These are phyloP conservation scores for Callocephalon fimbriatum DNA, from an alignment of 2,113 vertebrate genomes.

Conservation along the genomic window DNA sequence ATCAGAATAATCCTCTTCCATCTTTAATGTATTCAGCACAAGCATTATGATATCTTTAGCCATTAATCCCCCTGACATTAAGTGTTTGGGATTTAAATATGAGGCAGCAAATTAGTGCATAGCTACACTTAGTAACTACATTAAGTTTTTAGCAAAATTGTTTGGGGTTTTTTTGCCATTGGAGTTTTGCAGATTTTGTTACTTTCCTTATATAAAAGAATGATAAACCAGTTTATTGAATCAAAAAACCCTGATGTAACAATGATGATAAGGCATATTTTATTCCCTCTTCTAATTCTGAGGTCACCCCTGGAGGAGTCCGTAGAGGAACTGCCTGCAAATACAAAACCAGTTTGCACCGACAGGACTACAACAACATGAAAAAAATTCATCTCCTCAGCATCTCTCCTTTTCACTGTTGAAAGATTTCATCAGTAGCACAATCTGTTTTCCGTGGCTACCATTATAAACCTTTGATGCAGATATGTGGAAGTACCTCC, in stretches of 20 bases:
- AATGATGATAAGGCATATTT: not conserved
- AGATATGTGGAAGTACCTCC: not conserved
- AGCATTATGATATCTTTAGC: constrained; percentile 1
- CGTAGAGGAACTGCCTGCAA: not conserved
- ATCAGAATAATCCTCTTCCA: constrained; percentile 64
- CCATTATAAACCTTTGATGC: not conserved
- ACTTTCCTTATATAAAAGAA: not conserved
- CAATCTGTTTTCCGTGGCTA: not conserved
- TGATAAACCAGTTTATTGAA: not conserved
- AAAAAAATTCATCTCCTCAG: not conserved
- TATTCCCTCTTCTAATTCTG: not conserved
- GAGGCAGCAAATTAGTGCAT: not conserved
- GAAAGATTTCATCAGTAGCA: constrained; percentile 2
- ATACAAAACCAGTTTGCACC: not conserved
- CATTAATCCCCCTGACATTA: constrained; percentile 44
- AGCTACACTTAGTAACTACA: not conserved
- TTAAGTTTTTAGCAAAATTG: not conserved
- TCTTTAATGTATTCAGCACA: constrained; percentile 39
- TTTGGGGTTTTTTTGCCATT: not conserved
- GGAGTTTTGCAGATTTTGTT: not conserved
- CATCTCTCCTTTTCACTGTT: not conserved
- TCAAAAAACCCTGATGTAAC: not conserved
- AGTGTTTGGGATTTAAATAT: constrained; percentile 9
- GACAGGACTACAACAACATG: not conserved
- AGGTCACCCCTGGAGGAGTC: not conserved